These are phyloP conservation scores for Coccyzus lansbergi DNA, from an alignment of 2,797 vertebrate genomes.

Conservation along the genomic window DNA sequence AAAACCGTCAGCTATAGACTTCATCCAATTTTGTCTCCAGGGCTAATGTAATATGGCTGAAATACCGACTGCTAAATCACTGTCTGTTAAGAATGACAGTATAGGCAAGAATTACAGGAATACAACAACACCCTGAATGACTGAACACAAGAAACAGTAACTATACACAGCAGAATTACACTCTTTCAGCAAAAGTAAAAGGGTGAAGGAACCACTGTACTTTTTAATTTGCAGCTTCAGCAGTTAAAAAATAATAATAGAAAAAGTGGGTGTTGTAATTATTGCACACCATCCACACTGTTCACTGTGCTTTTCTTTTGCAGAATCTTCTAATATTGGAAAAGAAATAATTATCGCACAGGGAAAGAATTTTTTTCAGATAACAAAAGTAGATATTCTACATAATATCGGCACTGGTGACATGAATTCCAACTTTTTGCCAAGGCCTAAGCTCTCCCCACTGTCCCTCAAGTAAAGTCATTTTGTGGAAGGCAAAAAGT, in stretches of 20 bases:
- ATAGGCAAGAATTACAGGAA: neutral
- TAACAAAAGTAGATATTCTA: neutral
- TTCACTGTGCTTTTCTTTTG: neutral
- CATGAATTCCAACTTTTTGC: neutral
- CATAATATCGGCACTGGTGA: neutral
- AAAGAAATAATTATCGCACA: neutral
- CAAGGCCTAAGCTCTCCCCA: neutral
- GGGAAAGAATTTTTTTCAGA: neutral
- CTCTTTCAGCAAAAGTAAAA: neutral
- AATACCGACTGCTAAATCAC: neutral
- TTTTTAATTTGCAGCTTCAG: neutral
- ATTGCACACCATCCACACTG: neutral
- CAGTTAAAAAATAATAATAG: neutral
- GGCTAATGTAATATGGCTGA: neutral
- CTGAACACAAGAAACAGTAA: neutral
- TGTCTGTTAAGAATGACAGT: neutral
- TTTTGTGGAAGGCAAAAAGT: neutral
- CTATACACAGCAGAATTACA: neutral
- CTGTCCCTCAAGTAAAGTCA: neutral
- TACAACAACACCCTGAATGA: neutral
- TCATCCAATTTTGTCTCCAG: neutral
- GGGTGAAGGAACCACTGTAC: neutral
- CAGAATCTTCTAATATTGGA: neutral
- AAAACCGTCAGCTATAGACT: neutral
- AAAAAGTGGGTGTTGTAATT: neutral